Evolutionary conservation across 2,888 invertebrate genomes (phyloP).

Genomic region (Brachycybe producta): DNA sequence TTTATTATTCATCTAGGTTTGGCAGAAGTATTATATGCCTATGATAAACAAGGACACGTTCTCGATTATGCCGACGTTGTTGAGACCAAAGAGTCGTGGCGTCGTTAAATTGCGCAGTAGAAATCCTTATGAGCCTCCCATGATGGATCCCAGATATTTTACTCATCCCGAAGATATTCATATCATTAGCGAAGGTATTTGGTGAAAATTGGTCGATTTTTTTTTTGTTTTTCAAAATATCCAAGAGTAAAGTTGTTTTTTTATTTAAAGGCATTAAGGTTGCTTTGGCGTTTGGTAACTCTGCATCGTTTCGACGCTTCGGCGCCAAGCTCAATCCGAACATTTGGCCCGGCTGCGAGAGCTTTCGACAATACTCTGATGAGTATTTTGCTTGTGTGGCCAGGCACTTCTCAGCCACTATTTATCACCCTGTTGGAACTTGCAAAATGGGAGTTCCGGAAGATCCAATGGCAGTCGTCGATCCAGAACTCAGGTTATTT

Average conservation of each 20-base stretch:
- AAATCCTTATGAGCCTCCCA: slow-evolving; percentile 74
- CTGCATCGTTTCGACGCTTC: slow-evolving; percentile 22
- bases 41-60: slow-evolving; percentile 56
- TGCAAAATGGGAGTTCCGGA: slow-evolving; percentile 15
- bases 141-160: slow-evolving; percentile 86
- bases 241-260: neutral
- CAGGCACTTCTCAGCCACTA: slow-evolving; percentile 15
- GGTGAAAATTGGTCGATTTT: neutral
- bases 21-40: slow-evolving; percentile 45
- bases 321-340: slow-evolving; percentile 22
- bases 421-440: slow-evolving; percentile 18
- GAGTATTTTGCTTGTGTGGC: slow-evolving; percentile 18
- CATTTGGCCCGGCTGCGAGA: slow-evolving; percentile 25
- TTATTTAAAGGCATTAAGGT: slow-evolving; percentile 22
- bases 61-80: slow-evolving; percentile 55
- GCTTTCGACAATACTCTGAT: slow-evolving; percentile 14
- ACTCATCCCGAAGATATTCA: slow-evolving; percentile 63
- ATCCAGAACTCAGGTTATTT: slow-evolving; percentile 17
- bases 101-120: slow-evolving; percentile 56
- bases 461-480: slow-evolving; percentile 19
- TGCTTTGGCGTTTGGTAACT: slow-evolving; percentile 23
- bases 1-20: too few species aligned
- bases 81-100: slow-evolving; percentile 62
- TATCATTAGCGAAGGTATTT: slow-evolving; percentile 57
- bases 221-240: neutral